Evolutionary conservation across 2,113 vertebrate species (phyloP).

Genomic region (Garra rufa): DNA sequence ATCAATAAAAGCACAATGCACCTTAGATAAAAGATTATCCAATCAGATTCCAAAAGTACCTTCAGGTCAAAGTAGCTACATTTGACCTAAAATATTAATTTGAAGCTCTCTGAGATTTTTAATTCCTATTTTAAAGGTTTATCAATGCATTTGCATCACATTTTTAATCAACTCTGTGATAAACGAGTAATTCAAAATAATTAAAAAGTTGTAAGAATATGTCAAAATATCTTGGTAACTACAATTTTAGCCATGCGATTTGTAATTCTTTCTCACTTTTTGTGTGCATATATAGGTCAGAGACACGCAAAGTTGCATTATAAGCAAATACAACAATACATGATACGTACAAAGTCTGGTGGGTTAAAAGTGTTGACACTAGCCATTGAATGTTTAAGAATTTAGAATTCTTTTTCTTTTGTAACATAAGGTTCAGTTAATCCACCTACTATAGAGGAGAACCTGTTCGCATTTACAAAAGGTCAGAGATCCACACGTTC

Average conservation of each 20-base stretch:
- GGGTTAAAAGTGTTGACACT: background rate
- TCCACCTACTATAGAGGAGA: background rate
- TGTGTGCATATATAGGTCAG: too few relatives aligned
- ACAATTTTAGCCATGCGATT: too few relatives aligned
- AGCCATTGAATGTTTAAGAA: background rate
- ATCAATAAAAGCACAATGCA: background rate
- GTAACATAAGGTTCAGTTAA: constrained; percentile 8
- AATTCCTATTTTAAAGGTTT: too few relatives aligned
- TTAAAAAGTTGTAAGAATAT: too few relatives aligned
- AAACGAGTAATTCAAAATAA: too few relatives aligned
- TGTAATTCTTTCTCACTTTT: too few relatives aligned
- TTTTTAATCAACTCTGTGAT: background rate
- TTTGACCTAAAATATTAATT: background rate
- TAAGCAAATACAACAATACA: background rate
- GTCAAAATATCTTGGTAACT: too few relatives aligned
- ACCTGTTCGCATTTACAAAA: background rate
- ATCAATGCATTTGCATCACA: too few relatives aligned
- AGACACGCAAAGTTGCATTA: background rate
- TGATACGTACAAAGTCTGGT: background rate
- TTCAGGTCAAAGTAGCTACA: too few relatives aligned
- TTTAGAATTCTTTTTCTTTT: background rate
- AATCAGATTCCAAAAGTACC: background rate
- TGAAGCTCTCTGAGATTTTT: too few relatives aligned
- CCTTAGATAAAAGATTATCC: background rate
- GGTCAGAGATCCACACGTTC: background rate